Base-by-base conservation (phyloP, 2,888 invertebrate species). In the Silvanus unidentatus region DNA sequence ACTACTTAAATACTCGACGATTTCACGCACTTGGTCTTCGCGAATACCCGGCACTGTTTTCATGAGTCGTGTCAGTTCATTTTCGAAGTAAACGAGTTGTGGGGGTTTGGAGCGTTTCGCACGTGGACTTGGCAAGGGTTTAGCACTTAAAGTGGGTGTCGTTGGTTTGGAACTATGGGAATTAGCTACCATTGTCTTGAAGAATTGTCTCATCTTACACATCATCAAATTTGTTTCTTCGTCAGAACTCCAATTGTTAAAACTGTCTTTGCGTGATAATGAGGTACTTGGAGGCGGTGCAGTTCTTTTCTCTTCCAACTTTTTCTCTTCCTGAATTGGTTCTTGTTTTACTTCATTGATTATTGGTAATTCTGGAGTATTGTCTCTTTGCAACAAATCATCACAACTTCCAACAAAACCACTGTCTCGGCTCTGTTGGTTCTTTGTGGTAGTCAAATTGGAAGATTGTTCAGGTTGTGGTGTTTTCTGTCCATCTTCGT, bases 181-280 rank as follows among this genome's bases (percentile, higher is more conserved):
- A 44, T 73, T 77, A 28, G 86, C 87, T n/a, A 92, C 83, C 78
- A 93, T 86, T 40, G 89, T 90, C 71, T 91, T 92, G 70, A 93
- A 91, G 70, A 93, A 91, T 60, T 90, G 89, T 1, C 91, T 77
- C 89, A 93, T 90, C 74, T 91, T 92, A 29, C 87, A 88, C 92
- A 93, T 93, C 92, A 93, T 93, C 36, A 92, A 73, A 69, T 93
- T 93, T 2, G 92, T 93, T 73, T 93, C 93, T 66, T 93, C 93
- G 64, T 93, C 92, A 2, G 91, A 91, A 52, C 90, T 91, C 91
- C 92, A 93, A 64, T 92, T 92, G 67, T 91, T 92, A 73, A 92
- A 92, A 66, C 90, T 90, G 69, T 92, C 91, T 71, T 90, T 91
- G 50, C 91, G 77, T 29, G 84, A 82, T 16, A 91, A 72, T 10